Percentiles rank a stretch among this genome's conserved stretches.
These are phyloP conservation scores for Drosophila leontia DNA, from an alignment of 1,140 invertebrate genomes.

Conservation along the genomic window DNA sequence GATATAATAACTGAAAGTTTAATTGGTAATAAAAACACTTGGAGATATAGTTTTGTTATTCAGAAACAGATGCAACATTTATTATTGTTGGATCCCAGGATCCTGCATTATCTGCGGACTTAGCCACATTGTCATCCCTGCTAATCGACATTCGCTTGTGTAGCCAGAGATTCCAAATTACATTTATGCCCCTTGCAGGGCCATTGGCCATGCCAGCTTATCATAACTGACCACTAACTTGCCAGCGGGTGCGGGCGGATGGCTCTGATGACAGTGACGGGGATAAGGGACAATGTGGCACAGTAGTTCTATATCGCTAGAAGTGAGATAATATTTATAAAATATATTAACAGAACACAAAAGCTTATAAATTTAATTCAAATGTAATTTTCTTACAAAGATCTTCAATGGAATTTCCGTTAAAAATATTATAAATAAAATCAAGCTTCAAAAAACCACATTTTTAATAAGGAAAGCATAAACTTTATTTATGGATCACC, in stretches of 20 bases:
- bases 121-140: not conserved
- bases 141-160: conserved; percentile 12
- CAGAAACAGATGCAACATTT: not conserved
- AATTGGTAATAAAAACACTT: not conserved
- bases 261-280: conserved; percentile 1
- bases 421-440: not conserved
- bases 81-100: not conserved
- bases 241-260: conserved; percentile 1
- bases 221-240: conserved; percentile 9
- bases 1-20: too few relatives aligned
- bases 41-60: not conserved
- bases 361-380: not conserved
- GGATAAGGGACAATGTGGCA: conserved; percentile 1
- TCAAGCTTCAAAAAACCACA: not conserved
- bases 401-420: not conserved
- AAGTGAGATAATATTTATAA: not conserved
- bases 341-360: not conserved
- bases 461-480: not conserved
- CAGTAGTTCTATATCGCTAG: not conserved
- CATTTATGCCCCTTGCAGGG: conserved; percentile 28
- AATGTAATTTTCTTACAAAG: not conserved
- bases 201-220: conserved; percentile 16
- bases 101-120: too few relatives aligned
- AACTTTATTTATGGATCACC: not conserved
- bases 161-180: conserved; percentile 15